Evolutionary conservation across 2,888 invertebrate genomes (phyloP), one percentile per base, ranked within the genome.

Genomic region (Philhelius pedissequus): DNA sequence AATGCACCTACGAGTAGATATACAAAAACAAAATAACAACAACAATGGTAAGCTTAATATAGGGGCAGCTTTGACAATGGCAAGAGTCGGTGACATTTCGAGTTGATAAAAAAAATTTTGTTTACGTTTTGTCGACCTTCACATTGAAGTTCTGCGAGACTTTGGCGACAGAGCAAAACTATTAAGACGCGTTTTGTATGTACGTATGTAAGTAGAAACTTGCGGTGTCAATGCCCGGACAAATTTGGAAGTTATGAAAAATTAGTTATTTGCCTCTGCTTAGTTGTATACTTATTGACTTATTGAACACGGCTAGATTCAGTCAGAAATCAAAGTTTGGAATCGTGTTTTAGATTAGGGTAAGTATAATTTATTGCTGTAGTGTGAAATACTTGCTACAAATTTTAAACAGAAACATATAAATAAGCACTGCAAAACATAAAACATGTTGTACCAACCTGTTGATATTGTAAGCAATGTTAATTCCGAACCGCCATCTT

Each of bases 81-180:
- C 18, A 58, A 48, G 73, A 69, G 83, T 83, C 83, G 83, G 73
- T 83, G 83, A 83, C 83, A 78, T 69, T 74, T 83, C 11, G 48
- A 35, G 32, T 69, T 32, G 56, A 69, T 78, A 69, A 54, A 43
- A 60, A 50, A 60, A 38, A 9, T 30, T 56, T 62, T 73, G 58
- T 73, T 82, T 78, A 73, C 64, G 50, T 77, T 83, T 62, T 4
- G 50, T 15, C 32, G 83, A 58, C 83, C 83, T 83, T 83, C 83
- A 69, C 83, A 83, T 83, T 83, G 78, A 78, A 78, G 74, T 48
- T n/a, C 40, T 18, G 27, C 13, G 64, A 18, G 27, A 48, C 25
- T 45, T 60, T 45, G n/a, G 66, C 8, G 45, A 38, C 25, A 58
- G 66, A 45, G 43, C 27, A 43, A 30, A 18, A 18, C n/a, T 15